Conservation (phyloP, 2,888 invertebrate species). For the Notocelia uddmanniana region DNA sequence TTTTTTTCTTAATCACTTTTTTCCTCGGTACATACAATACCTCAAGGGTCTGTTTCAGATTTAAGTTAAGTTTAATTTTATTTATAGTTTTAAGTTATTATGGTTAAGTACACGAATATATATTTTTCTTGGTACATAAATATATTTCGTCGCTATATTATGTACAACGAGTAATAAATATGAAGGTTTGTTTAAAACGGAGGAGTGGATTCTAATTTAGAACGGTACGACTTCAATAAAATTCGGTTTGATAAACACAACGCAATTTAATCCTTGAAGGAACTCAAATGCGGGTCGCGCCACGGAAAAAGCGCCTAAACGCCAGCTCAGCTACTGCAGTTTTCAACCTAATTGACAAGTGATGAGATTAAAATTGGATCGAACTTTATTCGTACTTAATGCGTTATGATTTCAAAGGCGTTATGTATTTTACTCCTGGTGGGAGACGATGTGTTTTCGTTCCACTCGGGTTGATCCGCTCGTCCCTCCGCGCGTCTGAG, state of each 20-base stretch:
- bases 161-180: too few species aligned
- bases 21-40: too few species aligned
- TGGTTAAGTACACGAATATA: too few species aligned
- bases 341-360: background rate
- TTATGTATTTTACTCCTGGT: slow-evolving; percentile 1
- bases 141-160: too few species aligned
- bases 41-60: too few species aligned
- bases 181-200: too few species aligned
- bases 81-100: too few species aligned
- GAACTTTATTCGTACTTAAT: background rate
- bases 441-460: slow-evolving; percentile 5
- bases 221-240: background rate
- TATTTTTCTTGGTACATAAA: too few species aligned
- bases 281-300: background rate
- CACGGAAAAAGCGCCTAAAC: background rate
- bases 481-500: background rate
- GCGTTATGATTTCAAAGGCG: background rate
- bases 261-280: background rate
- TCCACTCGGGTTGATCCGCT: background rate
- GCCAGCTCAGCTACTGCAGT: background rate
- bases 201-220: background rate
- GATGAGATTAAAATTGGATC: background rate
- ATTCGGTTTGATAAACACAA: background rate
- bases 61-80: too few species aligned
- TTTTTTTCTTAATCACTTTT: too few species aligned